A percentile compares a stretch with the other conserved stretches of the same genome.
These are phyloP conservation scores for Agapornis canus DNA, from an alignment of 2,797 vertebrate species.

Conservation along the genomic window DNA sequence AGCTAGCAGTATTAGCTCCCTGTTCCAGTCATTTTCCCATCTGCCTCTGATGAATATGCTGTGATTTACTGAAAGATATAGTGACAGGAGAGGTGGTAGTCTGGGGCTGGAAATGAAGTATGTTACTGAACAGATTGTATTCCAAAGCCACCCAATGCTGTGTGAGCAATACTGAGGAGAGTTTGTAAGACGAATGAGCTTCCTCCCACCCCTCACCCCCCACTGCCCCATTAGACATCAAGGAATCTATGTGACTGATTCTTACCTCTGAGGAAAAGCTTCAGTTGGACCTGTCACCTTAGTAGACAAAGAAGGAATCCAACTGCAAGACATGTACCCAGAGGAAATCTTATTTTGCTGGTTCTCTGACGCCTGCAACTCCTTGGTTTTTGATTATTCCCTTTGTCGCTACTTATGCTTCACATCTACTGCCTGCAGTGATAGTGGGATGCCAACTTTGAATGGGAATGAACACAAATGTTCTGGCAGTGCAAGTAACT, in stretches of 20 bases:
- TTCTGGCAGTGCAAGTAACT: background rate
- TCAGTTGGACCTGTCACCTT: slow-evolving; percentile 28
- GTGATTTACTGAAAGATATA: background rate
- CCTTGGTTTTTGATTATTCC: background rate
- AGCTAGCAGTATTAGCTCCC: background rate
- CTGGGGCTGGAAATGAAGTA: slow-evolving; percentile 34
- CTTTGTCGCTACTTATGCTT: background rate
- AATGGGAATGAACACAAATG: background rate
- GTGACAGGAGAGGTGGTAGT: slow-evolving; percentile 27
- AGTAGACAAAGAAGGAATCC: slow-evolving; percentile 13
- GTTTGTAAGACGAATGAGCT: background rate
- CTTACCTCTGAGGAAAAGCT: background rate
- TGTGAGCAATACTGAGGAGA: background rate
- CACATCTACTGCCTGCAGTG: background rate
- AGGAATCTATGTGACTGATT: background rate
- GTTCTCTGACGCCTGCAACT: background rate
- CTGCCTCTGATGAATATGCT: background rate
- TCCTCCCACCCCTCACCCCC: background rate
- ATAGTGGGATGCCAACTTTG: background rate
- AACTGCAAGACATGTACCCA: background rate
- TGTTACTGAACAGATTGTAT: background rate
- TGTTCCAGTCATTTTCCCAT: background rate
- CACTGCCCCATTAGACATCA: background rate
- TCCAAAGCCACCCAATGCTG: background rate
- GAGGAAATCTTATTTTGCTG: slow-evolving; percentile 32